Conservation (phyloP, 92 coral and sea anemone genomes). For the Palythoa heliodiscus region DNA sequence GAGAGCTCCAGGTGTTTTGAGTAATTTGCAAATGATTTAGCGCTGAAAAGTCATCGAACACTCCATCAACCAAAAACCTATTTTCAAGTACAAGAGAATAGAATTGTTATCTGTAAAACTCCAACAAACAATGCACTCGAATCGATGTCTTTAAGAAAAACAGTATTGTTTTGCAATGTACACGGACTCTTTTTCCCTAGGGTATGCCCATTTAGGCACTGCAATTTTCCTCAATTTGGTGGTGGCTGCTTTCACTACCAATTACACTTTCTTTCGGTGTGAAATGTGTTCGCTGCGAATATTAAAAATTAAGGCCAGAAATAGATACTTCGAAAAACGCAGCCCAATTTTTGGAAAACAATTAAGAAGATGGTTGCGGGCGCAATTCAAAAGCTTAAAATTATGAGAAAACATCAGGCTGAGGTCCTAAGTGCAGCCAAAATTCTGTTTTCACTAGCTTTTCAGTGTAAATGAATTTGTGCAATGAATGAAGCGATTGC, state of each 20-base stretch:
- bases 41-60: constrained; percentile 50
- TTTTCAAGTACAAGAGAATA: constrained; percentile 44
- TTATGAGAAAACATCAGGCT: not conserved
- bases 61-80: constrained; percentile 42
- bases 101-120: constrained; percentile 33
- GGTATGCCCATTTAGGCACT: not conserved
- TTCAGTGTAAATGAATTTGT: constrained; percentile 11
- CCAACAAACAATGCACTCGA: constrained; percentile 42
- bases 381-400: not conserved
- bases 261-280: constrained; percentile 42
- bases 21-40: constrained; percentile 71
- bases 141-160: constrained; percentile 22
- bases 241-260: constrained; percentile 22
- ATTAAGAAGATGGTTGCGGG: constrained; percentile 23
- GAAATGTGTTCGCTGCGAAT: constrained; percentile 24
- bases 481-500: constrained; percentile 10
- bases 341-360: constrained; percentile 19
- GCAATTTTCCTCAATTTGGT: constrained; percentile 34
- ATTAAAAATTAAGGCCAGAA: constrained; percentile 37
- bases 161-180: constrained; percentile 39
- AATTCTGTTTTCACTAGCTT: not conserved
- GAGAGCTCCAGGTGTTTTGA: constrained; percentile 53
- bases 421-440: not conserved
- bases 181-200: constrained; percentile 23
- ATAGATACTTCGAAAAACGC: constrained; percentile 1